Conservation (phyloP, 2,797 vertebrate species). For the Arremon aurantiirostris region DNA sequence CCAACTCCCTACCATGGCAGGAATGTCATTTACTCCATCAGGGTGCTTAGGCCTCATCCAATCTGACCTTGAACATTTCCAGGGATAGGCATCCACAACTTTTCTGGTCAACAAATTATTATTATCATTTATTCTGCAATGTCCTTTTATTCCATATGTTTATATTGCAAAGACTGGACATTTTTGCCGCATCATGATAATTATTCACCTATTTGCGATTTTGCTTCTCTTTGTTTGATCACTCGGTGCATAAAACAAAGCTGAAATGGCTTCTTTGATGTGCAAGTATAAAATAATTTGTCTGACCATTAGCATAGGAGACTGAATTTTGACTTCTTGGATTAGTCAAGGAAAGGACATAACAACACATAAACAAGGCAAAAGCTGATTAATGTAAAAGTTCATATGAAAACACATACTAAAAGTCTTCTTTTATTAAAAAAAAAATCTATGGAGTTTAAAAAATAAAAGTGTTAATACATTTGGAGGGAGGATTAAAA, state of each 20-base stretch:
- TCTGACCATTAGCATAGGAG: background rate
- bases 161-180: background rate
- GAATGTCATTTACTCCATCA: background rate
- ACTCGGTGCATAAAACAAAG: background rate
- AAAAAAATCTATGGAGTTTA: background rate
- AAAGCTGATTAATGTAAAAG: background rate
- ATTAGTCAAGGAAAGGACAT: background rate
- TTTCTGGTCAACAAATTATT: background rate
- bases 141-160: background rate
- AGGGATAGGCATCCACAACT: background rate
- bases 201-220: background rate
- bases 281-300: background rate
- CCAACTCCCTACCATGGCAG: fast-evolving
- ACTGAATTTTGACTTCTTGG: background rate
- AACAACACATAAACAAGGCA: fast-evolving
- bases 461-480: background rate
- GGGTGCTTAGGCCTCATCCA: background rate
- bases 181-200: background rate
- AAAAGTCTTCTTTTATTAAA: background rate
- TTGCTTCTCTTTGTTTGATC: background rate
- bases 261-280: background rate
- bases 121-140: background rate
- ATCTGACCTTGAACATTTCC: background rate
- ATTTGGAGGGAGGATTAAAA: background rate
- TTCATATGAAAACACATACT: background rate